Conservation (phyloP, 2,113 vertebrate genomes). For the Mastomys coucha region DNA sequence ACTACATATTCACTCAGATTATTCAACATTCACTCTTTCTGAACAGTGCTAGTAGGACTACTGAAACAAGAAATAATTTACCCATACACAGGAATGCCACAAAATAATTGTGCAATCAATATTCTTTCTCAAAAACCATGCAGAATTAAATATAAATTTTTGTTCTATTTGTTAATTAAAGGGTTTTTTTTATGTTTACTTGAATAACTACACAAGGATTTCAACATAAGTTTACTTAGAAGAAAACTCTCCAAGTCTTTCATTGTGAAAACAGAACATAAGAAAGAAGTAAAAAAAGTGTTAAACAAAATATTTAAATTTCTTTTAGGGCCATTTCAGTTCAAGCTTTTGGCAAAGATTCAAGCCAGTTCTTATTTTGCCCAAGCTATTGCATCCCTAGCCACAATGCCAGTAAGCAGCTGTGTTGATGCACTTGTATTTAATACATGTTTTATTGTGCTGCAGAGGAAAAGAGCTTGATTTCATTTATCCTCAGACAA, state of each 20-base stretch:
- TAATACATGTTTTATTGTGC: conserved; percentile 40
- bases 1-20: background rate
- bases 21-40: background rate
- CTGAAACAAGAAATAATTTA: background rate
- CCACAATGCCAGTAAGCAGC: conserved; percentile 75
- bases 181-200: background rate
- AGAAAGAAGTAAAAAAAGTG: background rate
- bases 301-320: conserved; percentile 53
- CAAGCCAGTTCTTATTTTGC: conserved; percentile 78
- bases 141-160: background rate
- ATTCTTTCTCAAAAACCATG: background rate
- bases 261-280: background rate
- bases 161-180: background rate
- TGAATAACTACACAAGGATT: background rate
- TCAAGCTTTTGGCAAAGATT: conserved; percentile 64
- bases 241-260: background rate
- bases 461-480: conserved; percentile 40
- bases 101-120: background rate
- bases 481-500: conserved; percentile 73
- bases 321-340: conserved; percentile 77
- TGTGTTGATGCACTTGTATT: conserved; percentile 73
- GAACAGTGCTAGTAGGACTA: background rate
- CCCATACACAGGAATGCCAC: background rate
- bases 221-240: background rate
- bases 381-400: conserved; percentile 71